Conservation (phyloP, 2,797 vertebrate species). For the Myotis findleyi region DNA sequence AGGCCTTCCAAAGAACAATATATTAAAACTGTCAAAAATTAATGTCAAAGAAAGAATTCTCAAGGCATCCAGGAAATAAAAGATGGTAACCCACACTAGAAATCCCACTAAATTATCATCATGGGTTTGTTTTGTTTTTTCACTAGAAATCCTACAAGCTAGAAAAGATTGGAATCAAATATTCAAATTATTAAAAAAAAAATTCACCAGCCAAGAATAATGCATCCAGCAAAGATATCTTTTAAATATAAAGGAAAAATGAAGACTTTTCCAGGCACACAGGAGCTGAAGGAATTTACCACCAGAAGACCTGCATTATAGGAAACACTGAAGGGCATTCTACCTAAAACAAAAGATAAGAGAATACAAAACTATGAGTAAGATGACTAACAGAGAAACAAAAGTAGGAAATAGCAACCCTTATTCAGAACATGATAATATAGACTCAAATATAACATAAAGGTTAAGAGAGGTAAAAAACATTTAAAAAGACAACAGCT, state of each 20-base stretch:
- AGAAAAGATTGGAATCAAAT: not conserved
- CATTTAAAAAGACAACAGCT: not conserved
- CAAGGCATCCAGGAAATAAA: not conserved
- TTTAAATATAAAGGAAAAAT: not conserved
- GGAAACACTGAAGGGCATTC: not conserved
- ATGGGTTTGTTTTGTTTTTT: not conserved
- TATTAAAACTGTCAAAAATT: not conserved
- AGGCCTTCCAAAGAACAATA: not conserved
- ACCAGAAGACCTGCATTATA: not conserved
- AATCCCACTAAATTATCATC: not conserved
- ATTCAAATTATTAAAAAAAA: not conserved
- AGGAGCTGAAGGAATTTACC: not conserved
- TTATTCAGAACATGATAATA: not conserved
- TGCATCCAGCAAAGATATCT: not conserved
- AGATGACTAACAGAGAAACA: not conserved
- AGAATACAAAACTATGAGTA: not conserved
- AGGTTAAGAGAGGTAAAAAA: not conserved
- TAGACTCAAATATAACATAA: not conserved
- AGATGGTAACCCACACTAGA: not conserved
- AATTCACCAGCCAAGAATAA: not conserved
- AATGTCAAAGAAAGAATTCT: not conserved
- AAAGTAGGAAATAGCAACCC: not conserved
- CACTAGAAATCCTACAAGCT: not conserved
- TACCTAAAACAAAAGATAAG: not conserved
- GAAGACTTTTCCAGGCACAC: not conserved